Conservation (phyloP, 1,140 invertebrate genomes). For the Tetranychus cinnabarinus region DNA sequence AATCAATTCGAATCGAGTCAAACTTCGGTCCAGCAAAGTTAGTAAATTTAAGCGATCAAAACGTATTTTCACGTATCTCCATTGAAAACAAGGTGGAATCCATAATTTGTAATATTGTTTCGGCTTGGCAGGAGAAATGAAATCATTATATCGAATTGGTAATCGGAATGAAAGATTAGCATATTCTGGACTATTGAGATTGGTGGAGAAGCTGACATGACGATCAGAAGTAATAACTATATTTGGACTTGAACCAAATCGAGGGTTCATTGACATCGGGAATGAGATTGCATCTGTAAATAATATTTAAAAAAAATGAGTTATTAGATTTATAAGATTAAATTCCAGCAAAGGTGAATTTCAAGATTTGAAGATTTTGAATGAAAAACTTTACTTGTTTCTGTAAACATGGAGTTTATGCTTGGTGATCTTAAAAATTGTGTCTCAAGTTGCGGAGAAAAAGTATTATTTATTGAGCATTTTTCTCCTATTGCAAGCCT, state of each 20-base stretch:
- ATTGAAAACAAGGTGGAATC: slow-evolving; percentile 33
- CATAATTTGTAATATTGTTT: slow-evolving; percentile 62
- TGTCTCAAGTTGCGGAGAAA: too few relatives aligned
- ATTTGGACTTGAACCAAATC: too few relatives aligned
- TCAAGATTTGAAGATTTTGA: background rate
- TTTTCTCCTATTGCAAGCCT: background rate
- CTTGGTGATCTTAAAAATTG: too few relatives aligned
- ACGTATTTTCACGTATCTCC: slow-evolving; percentile 30
- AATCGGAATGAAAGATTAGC: background rate
- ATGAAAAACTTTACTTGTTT: background rate
- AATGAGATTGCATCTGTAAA: background rate
- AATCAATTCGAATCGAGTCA: slow-evolving; percentile 57
- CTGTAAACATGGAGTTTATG: too few relatives aligned
- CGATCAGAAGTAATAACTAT: too few relatives aligned
- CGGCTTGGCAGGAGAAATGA: slow-evolving; percentile 25
- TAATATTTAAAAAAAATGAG: too few relatives aligned
- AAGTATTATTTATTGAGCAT: too few relatives aligned
- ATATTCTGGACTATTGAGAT: background rate
- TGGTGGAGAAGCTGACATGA: too few relatives aligned
- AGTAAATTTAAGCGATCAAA: slow-evolving; percentile 77
- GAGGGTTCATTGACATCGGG: background rate
- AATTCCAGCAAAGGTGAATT: too few relatives aligned
- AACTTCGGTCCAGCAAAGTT: slow-evolving; percentile 73
- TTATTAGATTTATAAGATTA: too few relatives aligned
- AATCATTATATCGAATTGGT: background rate